These are phyloP conservation scores for Bursaphelenchus okinawaensis DNA, from an alignment of 2,888 invertebrate species.

Conservation along the genomic window DNA sequence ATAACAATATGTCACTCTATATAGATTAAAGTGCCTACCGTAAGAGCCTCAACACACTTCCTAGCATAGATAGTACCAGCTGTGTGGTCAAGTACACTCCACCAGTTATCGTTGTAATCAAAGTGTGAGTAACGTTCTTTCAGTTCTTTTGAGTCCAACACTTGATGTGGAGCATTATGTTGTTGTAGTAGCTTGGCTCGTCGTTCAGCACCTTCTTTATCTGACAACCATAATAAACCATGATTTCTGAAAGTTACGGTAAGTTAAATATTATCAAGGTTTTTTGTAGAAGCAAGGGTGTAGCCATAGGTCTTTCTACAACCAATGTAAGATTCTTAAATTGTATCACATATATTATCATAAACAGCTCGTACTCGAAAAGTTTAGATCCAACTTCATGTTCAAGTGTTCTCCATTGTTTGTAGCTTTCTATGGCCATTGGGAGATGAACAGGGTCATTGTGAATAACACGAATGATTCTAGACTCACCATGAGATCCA, in stretches of 20 bases:
- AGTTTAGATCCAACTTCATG: slow-evolving; percentile 14
- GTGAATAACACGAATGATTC: slow-evolving; percentile 54
- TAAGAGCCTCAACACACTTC: slow-evolving; percentile 30
- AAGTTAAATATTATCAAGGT: neutral
- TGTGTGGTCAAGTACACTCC: slow-evolving; percentile 23
- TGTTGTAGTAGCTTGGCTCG: slow-evolving; percentile 22
- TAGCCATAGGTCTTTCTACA: no score
- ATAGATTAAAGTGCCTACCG: slow-evolving; percentile 22
- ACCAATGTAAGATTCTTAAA: slow-evolving; percentile 7
- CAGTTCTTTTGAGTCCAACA: slow-evolving; percentile 23
- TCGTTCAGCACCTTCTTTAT: slow-evolving; percentile 9
- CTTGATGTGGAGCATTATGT: slow-evolving; percentile 24
- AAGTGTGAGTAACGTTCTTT: slow-evolving; percentile 28
- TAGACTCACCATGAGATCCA: slow-evolving; percentile 50
- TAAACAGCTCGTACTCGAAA: slow-evolving; percentile 14
- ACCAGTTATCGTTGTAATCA: slow-evolving; percentile 27
- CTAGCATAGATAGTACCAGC: slow-evolving; percentile 31
- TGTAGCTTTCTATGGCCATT: slow-evolving; percentile 30
- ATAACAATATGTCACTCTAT: no score
- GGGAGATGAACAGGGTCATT: slow-evolving; percentile 38
- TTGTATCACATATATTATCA: slow-evolving; percentile 4
- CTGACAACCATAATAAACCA: slow-evolving; percentile 33
- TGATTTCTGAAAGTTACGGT: slow-evolving; percentile 11
- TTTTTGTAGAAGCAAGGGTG: no score
- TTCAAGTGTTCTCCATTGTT: slow-evolving; percentile 25